Conservation (phyloP, 2,797 vertebrate genomes). For the Danio tinwini region DNA sequence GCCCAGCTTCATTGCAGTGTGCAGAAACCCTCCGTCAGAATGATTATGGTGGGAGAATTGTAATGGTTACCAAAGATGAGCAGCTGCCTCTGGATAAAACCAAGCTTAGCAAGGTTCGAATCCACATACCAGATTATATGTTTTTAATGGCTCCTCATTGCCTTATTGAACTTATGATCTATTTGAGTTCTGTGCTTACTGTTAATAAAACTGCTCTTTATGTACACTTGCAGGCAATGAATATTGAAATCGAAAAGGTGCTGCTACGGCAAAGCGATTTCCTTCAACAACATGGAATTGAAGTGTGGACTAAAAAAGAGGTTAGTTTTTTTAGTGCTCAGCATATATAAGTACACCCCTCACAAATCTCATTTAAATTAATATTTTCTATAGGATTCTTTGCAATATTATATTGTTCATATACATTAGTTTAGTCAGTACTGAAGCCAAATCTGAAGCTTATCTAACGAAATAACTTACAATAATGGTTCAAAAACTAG, state of each 20-base stretch:
- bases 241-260: conserved; percentile 73
- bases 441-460: too few relatives aligned
- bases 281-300: conserved; percentile 76
- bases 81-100: conserved; percentile 85
- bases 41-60: conserved; percentile 81
- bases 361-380: too few relatives aligned
- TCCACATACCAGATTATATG: not conserved
- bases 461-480: too few relatives aligned
- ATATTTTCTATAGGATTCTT: too few relatives aligned
- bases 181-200: not conserved
- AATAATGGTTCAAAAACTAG: too few relatives aligned
- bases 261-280: conserved; percentile 83
- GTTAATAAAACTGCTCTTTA: not conserved
- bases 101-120: conserved; percentile 86
- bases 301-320: conserved; percentile 83
- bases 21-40: conserved; percentile 90
- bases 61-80: conserved; percentile 83
- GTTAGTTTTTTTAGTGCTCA: conserved; percentile 69
- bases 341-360: too few relatives aligned
- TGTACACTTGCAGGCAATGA: conserved; percentile 69
- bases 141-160: not conserved
- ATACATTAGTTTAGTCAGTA: too few relatives aligned
- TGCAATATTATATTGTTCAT: too few relatives aligned
- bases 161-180: not conserved
- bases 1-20: conserved; percentile 85